Evolutionary conservation across 2,113 vertebrate species (phyloP).

Genomic region (Xenotilapia longispinis): DNA sequence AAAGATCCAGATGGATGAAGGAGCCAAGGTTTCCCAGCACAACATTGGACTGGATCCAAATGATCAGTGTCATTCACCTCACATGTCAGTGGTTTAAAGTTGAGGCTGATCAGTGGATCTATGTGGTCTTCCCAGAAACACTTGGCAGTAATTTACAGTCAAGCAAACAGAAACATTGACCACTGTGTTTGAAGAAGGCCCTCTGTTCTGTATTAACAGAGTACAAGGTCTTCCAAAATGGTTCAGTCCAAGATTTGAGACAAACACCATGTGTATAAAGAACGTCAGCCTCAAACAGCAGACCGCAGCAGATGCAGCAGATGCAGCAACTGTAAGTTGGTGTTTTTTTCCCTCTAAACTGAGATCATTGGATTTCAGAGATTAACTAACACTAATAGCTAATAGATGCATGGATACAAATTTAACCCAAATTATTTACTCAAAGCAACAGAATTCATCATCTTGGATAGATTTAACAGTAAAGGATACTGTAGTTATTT

Average conservation of each 20-base stretch:
- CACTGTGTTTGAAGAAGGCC: neutral
- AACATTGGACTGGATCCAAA: neutral
- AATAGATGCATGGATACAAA: neutral
- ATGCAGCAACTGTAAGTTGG: neutral
- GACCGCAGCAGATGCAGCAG: rapidly evolving
- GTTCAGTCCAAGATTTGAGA: neutral
- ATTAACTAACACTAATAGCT: neutral
- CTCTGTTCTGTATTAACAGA: neutral
- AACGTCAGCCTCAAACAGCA: neutral
- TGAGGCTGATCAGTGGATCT: neutral
- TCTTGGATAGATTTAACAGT: neutral
- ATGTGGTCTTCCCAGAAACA: neutral
- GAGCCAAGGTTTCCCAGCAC: neutral
- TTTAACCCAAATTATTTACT: neutral
- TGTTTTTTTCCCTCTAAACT: neutral
- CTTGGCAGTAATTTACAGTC: neutral
- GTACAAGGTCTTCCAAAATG: neutral
- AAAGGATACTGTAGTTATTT: neutral
- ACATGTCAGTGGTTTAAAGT: neutral
- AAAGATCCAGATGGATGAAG: neutral
- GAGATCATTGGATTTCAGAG: neutral
- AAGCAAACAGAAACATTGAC: neutral
- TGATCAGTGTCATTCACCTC: neutral
- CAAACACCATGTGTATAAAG: neutral
- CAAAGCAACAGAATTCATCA: rapidly evolving